These are phyloP conservation scores for Maconellicoccus hirsutus DNA, from an alignment of 1,140 invertebrate species.

Conservation along the genomic window DNA sequence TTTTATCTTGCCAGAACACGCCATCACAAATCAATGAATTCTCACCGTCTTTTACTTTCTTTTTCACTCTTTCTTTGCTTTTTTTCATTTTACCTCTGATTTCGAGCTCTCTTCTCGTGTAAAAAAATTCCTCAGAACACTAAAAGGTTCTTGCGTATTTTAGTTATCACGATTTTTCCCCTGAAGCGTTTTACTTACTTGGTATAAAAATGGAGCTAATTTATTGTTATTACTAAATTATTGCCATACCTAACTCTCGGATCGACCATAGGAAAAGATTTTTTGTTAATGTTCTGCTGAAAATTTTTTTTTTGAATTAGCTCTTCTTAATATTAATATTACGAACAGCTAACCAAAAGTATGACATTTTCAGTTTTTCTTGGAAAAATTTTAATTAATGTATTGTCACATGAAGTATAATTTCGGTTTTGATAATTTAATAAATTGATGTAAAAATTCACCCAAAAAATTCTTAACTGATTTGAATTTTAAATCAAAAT, in stretches of 20 bases:
- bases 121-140: background rate
- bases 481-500: too few relatives aligned
- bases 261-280: background rate
- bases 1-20: constrained; percentile 7
- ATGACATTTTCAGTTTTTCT: too few relatives aligned
- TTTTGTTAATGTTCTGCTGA: background rate
- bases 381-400: too few relatives aligned
- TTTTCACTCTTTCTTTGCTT: background rate
- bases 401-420: too few relatives aligned
- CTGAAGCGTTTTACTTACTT: background rate
- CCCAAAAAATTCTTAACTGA: too few relatives aligned
- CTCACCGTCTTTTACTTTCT: constrained; percentile 8
- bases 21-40: constrained; percentile 9
- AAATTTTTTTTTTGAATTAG: background rate
- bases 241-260: constrained; percentile 1
- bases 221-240: constrained; percentile 10
- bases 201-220: constrained; percentile 1
- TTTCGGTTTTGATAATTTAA: too few relatives aligned
- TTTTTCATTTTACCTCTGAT: background rate
- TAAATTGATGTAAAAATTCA: too few relatives aligned
- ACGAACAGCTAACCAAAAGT: too few relatives aligned
- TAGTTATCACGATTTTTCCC: background rate
- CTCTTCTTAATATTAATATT: background rate
- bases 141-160: constrained; percentile 9
- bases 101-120: background rate